phyloP scores from a whole-genome alignment of 2,113 vertebrate genomes.

The Gymnorhina tibicen region DNA sequence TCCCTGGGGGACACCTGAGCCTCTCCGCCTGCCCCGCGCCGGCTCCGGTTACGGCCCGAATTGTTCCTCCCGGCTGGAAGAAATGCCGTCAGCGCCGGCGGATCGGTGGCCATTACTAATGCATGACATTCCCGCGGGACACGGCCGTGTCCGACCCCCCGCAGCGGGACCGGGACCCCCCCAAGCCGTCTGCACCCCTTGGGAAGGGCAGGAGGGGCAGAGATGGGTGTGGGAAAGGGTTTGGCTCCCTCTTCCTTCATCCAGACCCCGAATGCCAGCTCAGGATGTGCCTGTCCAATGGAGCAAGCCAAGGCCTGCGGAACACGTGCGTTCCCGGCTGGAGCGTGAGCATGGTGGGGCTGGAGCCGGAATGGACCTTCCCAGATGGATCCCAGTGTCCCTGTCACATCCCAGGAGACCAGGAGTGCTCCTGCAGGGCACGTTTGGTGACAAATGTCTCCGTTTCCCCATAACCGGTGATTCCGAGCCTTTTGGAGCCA shows the following conservation, averaged over 20 bases:
- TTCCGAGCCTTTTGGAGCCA: fast-evolving
- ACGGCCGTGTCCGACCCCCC: not conserved
- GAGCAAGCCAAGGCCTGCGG: not conserved
- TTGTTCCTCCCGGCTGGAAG: conserved; percentile 64
- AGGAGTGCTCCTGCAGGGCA: not conserved
- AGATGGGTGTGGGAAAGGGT: fast-evolving
- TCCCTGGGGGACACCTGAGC: conserved; percentile 36
- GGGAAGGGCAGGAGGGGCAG: not conserved
- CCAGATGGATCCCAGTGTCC: fast-evolving
- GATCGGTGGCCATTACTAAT: conserved; percentile 77
- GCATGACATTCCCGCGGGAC: conserved; percentile 22
- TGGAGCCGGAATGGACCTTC: not conserved
- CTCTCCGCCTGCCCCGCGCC: fast-evolving
- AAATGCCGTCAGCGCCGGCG: conserved; percentile 44
- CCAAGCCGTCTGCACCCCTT: fast-evolving
- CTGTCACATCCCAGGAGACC: not conserved
- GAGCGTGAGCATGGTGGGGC: not conserved
- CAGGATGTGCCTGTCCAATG: fast-evolving
- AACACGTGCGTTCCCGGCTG: fast-evolving
- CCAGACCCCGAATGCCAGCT: fast-evolving
- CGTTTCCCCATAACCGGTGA: fast-evolving
- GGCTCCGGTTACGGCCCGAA: not conserved
- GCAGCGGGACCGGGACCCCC: fast-evolving
- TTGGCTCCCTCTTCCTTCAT: fast-evolving
- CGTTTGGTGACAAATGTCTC: fast-evolving